Evolutionary conservation across 2,797 vertebrate genomes (phyloP).

Genomic region (Adrianichthys oophorus): DNA sequence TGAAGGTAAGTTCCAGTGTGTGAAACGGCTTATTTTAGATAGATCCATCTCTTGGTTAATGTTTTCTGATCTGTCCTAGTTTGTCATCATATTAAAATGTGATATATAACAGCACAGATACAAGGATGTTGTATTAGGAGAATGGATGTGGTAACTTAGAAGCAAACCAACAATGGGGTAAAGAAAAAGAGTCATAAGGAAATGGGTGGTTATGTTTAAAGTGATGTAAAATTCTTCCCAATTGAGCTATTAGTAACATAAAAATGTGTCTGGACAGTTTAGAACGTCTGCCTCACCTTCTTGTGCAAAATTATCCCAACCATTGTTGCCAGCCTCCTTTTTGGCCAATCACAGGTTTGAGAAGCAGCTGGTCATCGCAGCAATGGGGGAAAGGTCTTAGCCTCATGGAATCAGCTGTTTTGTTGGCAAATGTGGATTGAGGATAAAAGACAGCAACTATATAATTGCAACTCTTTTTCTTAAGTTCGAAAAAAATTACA

Average conservation of each 20-base stretch:
- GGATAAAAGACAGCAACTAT: slow-evolving; percentile 7
- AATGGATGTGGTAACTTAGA: too few relatives aligned
- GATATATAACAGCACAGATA: too few relatives aligned
- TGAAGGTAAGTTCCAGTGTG: slow-evolving; percentile 84
- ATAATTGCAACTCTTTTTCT: too few relatives aligned
- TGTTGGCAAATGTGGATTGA: slow-evolving; percentile 9
- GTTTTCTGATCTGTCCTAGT: too few relatives aligned
- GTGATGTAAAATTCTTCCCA: slow-evolving; percentile 36
- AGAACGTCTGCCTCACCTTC: slow-evolving; percentile 9
- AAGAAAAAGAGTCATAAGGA: not conserved
- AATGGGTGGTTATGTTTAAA: slow-evolving; percentile 29
- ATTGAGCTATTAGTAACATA: slow-evolving; percentile 39
- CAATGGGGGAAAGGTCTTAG: slow-evolving; percentile 56
- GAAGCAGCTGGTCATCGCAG: slow-evolving; percentile 60
- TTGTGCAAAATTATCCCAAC: slow-evolving; percentile 18
- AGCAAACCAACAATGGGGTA: not conserved
- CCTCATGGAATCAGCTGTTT: slow-evolving; percentile 44
- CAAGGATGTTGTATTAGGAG: too few relatives aligned
- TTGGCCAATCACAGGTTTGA: slow-evolving; percentile 60
- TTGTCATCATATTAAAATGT: too few relatives aligned
- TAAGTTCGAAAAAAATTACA: too few relatives aligned
- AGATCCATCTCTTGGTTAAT: too few relatives aligned
- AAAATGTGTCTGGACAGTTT: slow-evolving; percentile 54
- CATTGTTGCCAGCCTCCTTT: slow-evolving; percentile 34
- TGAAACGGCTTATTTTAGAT: slow-evolving; percentile 14